phyloP scores from a whole-genome alignment of 30 jellyfish, hydroid and myxozoan species.

The Hydractinia echinata region DNA sequence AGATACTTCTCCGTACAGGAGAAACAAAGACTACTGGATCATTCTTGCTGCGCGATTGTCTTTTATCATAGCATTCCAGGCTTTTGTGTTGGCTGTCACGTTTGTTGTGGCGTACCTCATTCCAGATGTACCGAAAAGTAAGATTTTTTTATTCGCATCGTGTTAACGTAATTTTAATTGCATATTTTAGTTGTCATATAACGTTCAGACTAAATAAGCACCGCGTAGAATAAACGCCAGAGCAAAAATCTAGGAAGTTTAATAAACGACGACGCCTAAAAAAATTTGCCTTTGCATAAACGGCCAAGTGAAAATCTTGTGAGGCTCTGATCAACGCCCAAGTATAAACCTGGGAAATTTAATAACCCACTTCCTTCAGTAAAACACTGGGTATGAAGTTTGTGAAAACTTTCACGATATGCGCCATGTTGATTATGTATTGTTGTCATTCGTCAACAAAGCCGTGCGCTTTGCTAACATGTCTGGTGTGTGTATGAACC shows the following conservation, averaged over 20 bases:
- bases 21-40: slow-evolving; percentile 69
- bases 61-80: slow-evolving; percentile 88
- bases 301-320: not conserved
- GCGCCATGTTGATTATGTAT: too few relatives aligned
- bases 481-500: too few relatives aligned
- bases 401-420: too few relatives aligned
- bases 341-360: too few relatives aligned
- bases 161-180: not conserved
- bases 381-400: too few relatives aligned
- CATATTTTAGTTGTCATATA: too few relatives aligned
- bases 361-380: too few relatives aligned
- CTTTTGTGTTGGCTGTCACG: slow-evolving; percentile 64
- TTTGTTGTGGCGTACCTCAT: slow-evolving; percentile 61
- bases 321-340: too few relatives aligned
- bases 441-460: not conserved
- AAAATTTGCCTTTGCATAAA: not conserved
- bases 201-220: too few relatives aligned
- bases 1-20: slow-evolving; percentile 43
- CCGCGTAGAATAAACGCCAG: too few relatives aligned
- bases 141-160: not conserved
- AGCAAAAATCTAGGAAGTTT: too few relatives aligned
- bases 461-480: not conserved
- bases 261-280: too few relatives aligned
- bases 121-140: slow-evolving; percentile 88
- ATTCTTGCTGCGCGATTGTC: slow-evolving; percentile 82